Evolutionary conservation across 2,888 invertebrate species (phyloP), one percentile per base, ranked within the genome.

Genomic region (Ormyrus rosae): DNA sequence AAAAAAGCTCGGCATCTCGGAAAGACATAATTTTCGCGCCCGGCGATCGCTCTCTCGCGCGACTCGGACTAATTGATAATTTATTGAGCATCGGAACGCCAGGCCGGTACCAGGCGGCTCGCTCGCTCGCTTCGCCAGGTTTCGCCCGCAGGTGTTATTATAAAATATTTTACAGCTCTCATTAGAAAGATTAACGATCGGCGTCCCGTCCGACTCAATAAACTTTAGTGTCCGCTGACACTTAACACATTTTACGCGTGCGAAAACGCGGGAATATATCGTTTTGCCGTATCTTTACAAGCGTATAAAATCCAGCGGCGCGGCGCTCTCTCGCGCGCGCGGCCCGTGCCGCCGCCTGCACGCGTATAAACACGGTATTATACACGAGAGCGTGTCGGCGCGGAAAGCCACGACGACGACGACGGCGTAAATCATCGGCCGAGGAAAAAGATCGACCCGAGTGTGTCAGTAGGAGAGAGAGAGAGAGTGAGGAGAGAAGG

Each of bases 171-270:
- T 80, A 81, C 77, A 77, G 79, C 81, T 74, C 83, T 83, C 80
- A 81, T 83, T 83, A 81, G 81, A 77, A 81, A 81, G 83, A 83
- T 83, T 83, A 81, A 83, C 81, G 83, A 80, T 80, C 76, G 70
- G 48, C 46, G 60, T 55, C 58, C 67, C 69, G 81, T 81, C 81
- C 73, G 77, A 81, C 81, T 81, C 81, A 81, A 81, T 81, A 81
- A 81, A 81, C 74, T 81, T 81, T 81, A 81, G 74, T 81, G 74
- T 73, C 78, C 73, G 65, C 81, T 78, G 78, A 81, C 81, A 81
- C 74, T 81, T 78, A 74, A 78, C 80, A 77, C 80, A 80, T 77
- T 76, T 76, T 72, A 80, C 68, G 68, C 76, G 76, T 77, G 80
- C 72, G 80, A 80, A 80, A 80, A 77, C 76, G 80, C 76, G 76